Evolutionary conservation across 2,888 invertebrate species (phyloP).

Genomic region (Strigamia maritima): DNA sequence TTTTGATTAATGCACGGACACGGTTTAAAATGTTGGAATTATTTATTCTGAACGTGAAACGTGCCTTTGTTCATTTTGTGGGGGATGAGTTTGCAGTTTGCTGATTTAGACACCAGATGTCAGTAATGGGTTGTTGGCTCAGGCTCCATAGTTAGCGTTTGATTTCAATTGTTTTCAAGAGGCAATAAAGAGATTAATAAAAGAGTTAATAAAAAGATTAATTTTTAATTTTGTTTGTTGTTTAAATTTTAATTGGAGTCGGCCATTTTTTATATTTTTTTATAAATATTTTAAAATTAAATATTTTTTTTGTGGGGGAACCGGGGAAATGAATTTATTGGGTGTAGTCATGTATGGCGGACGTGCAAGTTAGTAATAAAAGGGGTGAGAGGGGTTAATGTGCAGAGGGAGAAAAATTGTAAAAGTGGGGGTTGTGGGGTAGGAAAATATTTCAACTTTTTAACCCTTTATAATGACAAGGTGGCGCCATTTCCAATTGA

Average conservation of each 20-base stretch:
- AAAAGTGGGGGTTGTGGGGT: background rate
- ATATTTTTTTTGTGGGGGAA: too few species aligned
- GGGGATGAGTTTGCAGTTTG: slow-evolving; percentile 17
- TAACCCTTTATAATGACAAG: slow-evolving; percentile 5
- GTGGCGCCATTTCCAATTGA: slow-evolving; percentile 20
- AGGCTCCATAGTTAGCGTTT: background rate
- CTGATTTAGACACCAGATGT: slow-evolving; percentile 10
- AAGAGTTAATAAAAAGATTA: too few species aligned
- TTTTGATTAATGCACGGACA: slow-evolving; percentile 21
- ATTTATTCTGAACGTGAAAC: background rate
- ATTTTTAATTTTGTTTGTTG: too few species aligned
- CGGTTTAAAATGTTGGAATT: slow-evolving; percentile 12
- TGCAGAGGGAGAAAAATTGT: background rate
- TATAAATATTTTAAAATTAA: background rate
- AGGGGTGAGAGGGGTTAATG: slow-evolving; percentile 22
- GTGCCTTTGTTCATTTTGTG: background rate
- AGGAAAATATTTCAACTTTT: slow-evolving; percentile 14
- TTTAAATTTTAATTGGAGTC: too few species aligned
- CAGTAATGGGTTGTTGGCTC: background rate
- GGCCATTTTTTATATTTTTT: background rate
- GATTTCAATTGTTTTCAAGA: background rate
- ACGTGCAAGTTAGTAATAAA: background rate
- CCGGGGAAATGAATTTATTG: background rate
- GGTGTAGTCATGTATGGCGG: slow-evolving; percentile 2
- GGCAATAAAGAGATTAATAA: too few species aligned